phyloP scores from a whole-genome alignment of 64 coral and sea anemone genomes.

The Anthopleura sola region DNA sequence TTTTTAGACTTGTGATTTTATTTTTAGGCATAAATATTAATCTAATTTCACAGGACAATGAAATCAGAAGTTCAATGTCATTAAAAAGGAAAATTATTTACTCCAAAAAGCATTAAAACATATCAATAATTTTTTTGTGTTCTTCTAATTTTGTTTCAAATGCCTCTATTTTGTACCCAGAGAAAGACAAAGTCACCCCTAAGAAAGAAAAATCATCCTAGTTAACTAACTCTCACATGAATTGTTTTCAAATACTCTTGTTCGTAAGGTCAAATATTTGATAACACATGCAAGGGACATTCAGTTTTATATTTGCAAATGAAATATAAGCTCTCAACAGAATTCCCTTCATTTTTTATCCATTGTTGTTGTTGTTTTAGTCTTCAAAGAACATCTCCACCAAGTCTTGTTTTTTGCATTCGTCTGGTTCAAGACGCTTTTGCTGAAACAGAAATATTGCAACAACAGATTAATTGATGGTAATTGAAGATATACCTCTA shows the following conservation, averaged over 20 bases:
- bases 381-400: conserved; percentile 82
- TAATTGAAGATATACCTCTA: too few relatives aligned
- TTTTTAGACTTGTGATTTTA: too few relatives aligned
- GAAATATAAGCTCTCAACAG: neutral
- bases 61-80: too few relatives aligned
- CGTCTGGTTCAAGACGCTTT: conserved; percentile 66
- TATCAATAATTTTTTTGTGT: too few relatives aligned
- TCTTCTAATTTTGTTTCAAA: neutral
- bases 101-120: too few relatives aligned
- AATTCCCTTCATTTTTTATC: neutral
- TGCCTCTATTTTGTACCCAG: neutral
- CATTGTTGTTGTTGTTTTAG: neutral
- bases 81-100: too few relatives aligned
- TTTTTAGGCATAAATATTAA: too few relatives aligned
- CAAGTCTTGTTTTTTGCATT: conserved; percentile 70
- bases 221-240: neutral
- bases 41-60: too few relatives aligned
- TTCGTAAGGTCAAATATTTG: neutral
- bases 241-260: neutral
- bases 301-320: neutral
- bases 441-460: conserved; percentile 21
- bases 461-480: neutral
- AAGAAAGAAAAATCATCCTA: neutral
- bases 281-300: neutral
- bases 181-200: neutral